These are phyloP conservation scores for Ceyx cyanopectus DNA, from an alignment of 2,113 vertebrate species.

Conservation along the genomic window DNA sequence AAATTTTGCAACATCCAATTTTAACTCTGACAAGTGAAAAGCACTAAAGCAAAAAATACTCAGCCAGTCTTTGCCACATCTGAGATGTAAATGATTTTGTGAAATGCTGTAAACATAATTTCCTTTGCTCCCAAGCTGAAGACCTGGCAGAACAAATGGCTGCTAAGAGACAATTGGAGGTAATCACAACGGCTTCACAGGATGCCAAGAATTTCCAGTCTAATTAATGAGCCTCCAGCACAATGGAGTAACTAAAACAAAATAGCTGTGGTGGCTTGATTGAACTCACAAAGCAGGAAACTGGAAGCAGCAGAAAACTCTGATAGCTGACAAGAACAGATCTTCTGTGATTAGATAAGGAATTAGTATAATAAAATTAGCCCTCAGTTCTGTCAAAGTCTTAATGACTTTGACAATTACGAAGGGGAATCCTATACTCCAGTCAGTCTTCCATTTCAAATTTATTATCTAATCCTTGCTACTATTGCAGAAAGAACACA, in stretches of 20 bases:
- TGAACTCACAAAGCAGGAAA: slow-evolving; percentile 11
- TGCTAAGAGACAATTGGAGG: neutral
- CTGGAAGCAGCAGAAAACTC: neutral
- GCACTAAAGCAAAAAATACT: neutral
- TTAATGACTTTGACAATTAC: neutral
- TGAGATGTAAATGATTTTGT: neutral
- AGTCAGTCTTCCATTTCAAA: neutral
- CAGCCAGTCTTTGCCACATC: neutral
- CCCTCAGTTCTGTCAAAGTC: neutral
- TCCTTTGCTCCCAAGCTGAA: neutral
- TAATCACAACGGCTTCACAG: neutral
- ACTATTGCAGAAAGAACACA: neutral
- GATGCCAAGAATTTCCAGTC: neutral
- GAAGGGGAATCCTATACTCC: neutral
- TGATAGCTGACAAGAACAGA: neutral
- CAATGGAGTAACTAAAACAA: neutral
- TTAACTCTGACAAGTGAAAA: neutral
- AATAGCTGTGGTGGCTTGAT: neutral
- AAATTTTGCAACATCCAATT: neutral
- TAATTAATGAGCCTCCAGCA: neutral
- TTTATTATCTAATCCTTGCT: neutral
- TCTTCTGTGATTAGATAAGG: neutral
- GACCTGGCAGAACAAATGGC: neutral
- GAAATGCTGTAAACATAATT: neutral
- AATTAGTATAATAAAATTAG: neutral